Evolutionary conservation across 1,140 invertebrate genomes (phyloP).

Genomic region (Akabosia matsudoensis): DNA sequence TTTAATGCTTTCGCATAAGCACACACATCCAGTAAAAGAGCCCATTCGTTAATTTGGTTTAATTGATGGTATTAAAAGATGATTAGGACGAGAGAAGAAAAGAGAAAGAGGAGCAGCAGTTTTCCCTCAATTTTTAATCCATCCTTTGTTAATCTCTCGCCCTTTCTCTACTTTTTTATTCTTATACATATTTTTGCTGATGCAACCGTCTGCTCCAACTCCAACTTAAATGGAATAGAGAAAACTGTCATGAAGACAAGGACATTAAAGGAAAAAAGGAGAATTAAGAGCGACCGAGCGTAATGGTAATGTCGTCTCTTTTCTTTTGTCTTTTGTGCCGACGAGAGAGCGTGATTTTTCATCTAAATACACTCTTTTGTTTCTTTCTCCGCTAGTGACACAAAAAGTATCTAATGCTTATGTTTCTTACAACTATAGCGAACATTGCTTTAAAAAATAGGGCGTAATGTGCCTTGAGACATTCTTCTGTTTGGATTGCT

Average conservation of each 20-base stretch:
- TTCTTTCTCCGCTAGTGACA: slow-evolving; percentile 1
- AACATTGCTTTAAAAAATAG: no score
- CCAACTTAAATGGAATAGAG: no score
- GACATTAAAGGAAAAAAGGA: slow-evolving; percentile 13
- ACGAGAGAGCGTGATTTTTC: slow-evolving; percentile 46
- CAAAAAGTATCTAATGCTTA: no score
- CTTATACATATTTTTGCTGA: slow-evolving; percentile 17
- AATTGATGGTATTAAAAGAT: slow-evolving; percentile 48
- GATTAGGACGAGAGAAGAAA: slow-evolving; percentile 44
- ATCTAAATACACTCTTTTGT: slow-evolving; percentile 46
- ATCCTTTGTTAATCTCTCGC: slow-evolving; percentile 46
- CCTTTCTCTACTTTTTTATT: slow-evolving; percentile 26
- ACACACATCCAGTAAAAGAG: slow-evolving; percentile 4
- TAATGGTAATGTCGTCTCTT: not conserved
- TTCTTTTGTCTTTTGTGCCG: slow-evolving; percentile 14
- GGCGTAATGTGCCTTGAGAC: not conserved
- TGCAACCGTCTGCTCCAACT: not conserved
- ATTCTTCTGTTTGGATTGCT: not conserved
- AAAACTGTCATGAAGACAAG: no score
- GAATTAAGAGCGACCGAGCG: not conserved
- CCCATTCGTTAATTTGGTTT: slow-evolving; percentile 47
- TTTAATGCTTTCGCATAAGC: not conserved
- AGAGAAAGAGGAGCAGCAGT: no score
- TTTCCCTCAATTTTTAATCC: slow-evolving; percentile 45
- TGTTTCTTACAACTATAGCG: no score